Conservation (phyloP, 2,888 invertebrate species). For the Vesta saturnalis region DNA sequence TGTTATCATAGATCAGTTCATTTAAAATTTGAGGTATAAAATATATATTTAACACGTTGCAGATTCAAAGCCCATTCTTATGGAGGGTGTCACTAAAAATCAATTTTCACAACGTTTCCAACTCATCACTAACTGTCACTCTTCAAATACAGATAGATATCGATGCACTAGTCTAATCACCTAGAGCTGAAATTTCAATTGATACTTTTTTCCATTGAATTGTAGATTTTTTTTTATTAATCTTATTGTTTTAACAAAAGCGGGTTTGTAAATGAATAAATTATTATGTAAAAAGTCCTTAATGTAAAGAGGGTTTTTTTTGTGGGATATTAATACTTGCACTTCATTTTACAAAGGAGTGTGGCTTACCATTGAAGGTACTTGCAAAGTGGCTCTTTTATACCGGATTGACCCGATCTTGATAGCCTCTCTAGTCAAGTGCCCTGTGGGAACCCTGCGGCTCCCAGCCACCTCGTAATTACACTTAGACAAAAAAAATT, state of each 20-base stretch:
- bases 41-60: neutral
- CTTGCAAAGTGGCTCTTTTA: slow-evolving; percentile 28
- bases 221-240: too few relatives aligned
- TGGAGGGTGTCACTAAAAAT: slow-evolving; percentile 47
- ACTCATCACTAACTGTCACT: slow-evolving; percentile 56
- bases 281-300: slow-evolving; percentile 16
- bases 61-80: slow-evolving; percentile 27
- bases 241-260: neutral
- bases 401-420: slow-evolving; percentile 34
- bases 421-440: slow-evolving; percentile 51
- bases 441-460: slow-evolving; percentile 54
- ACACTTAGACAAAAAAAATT: slow-evolving; percentile 9
- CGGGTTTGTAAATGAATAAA: neutral
- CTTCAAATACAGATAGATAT: slow-evolving; percentile 60
- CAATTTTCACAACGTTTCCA: slow-evolving; percentile 60
- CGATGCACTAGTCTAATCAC: slow-evolving; percentile 55
- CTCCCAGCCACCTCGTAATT: slow-evolving; percentile 50
- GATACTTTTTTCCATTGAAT: too few relatives aligned
- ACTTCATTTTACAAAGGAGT: slow-evolving; percentile 32
- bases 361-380: slow-evolving; percentile 17
- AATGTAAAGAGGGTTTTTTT: slow-evolving; percentile 6
- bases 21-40: slow-evolving; percentile 1
- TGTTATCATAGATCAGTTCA: neutral
- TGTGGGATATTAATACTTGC: slow-evolving; percentile 26
- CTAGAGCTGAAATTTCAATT: slow-evolving; percentile 51